Evolutionary conservation across 2,797 vertebrate genomes (phyloP), one percentile per base, ranked within the genome.

Genomic region (Percopsis omiscomaycus): DNA sequence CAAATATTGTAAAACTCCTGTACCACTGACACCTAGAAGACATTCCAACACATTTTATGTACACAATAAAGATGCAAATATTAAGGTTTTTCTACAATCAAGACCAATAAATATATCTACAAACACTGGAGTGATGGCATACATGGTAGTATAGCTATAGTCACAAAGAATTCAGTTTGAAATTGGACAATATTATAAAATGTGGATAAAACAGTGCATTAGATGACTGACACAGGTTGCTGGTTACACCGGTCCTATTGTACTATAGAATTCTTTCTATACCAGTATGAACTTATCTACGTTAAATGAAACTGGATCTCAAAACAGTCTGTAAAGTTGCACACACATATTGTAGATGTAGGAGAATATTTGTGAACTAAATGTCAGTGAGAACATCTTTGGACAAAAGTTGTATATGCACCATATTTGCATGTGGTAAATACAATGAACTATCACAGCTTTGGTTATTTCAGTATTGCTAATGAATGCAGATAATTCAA

Each of bases 381-480:
- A 48, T n/a, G 27, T 22, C 45, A 28, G 28, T 22, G n/a, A 55
- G 30, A 15, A 55, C 28, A 32, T 30, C 53, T 9, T 22, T 22
- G 22, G 22, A 22, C 22, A 22, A 22, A 22, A 22, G 22, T 22
- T 22, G 22, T 22, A 22, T 22, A 22, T 22, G 22, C 22, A 22
- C 22, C 22, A 22, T 22, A 22, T 22, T 22, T 22, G 22, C 22
- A 22, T 22, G 22, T 22, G 22, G 22, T 22, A 22, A 22, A 22
- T 50, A 0, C 61, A 82, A 83, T 80, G 80, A 76, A 10, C 71
- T 59, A 57, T 74, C 50, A 37, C 61, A 78, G 71, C 29, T n/a
- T 42, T 51, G 63, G 32, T 69, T 59, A 28, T 42, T 77, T 46
- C n/a, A 11, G 47, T 70, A 55, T 46, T 66, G 55, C 9, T 29